A percentile compares a stretch with the other conserved stretches of the same genome.
These are phyloP conservation scores for Agrotis ipsilon DNA, from an alignment of 2,888 invertebrate species.

Conservation along the genomic window DNA sequence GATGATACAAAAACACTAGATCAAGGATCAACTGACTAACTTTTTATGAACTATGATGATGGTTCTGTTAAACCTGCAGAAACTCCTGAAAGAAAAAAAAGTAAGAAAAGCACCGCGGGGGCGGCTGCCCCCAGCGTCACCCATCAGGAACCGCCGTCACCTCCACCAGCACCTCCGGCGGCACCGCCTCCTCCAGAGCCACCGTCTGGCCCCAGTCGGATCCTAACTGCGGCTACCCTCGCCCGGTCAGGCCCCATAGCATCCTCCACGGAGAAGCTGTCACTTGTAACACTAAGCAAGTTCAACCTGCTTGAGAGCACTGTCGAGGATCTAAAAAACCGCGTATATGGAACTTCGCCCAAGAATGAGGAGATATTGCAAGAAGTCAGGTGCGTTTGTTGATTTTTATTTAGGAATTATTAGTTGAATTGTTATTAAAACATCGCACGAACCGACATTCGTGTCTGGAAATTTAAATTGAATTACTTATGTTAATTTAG, in stretches of 20 bases:
- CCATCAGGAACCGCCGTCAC: too few species aligned
- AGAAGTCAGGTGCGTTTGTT: conserved; percentile 80
- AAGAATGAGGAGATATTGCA: conserved; percentile 84
- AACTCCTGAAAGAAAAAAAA: neutral
- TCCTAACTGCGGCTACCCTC: too few species aligned
- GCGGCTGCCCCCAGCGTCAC: too few species aligned
- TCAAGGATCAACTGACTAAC: too few species aligned
- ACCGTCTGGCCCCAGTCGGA: neutral
- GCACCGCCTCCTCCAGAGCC: neutral
- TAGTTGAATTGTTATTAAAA: neutral
- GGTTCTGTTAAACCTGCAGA: neutral
- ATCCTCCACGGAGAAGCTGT: conserved; percentile 75
- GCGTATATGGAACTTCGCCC: conserved; percentile 85
- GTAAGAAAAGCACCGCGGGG: neutral
- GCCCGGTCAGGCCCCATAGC: too few species aligned
- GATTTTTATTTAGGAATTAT: neutral
- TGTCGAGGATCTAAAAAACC: conserved; percentile 82
- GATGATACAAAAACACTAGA: too few species aligned
- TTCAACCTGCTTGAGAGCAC: conserved; percentile 81
- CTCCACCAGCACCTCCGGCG: neutral
- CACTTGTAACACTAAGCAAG: conserved; percentile 86
- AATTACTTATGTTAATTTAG: too few species aligned
- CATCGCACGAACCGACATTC: too few species aligned
- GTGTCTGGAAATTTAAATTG: too few species aligned
- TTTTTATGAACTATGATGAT: too few species aligned